A percentile compares a stretch with the other conserved stretches of the same genome.
phyloP scores from a whole-genome alignment of 2,888 invertebrate genomes.

The Zhuqinia jingwanae region DNA sequence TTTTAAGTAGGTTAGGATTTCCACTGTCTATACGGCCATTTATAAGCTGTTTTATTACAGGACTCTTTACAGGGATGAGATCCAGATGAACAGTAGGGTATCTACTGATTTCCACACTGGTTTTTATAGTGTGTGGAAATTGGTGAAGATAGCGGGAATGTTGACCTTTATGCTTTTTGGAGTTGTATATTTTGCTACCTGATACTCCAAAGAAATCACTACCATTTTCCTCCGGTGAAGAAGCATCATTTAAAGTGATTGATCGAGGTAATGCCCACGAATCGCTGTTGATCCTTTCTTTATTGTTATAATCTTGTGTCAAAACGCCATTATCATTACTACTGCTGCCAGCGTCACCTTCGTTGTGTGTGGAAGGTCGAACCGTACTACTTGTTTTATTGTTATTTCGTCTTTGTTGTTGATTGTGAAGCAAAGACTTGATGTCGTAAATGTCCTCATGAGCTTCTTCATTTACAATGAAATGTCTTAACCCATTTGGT shows the following conservation, averaged over 20 bases:
- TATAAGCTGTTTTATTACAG: constrained; percentile 67
- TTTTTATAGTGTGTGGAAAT: constrained; percentile 26
- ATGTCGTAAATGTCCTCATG: neutral
- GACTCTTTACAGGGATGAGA: constrained; percentile 69
- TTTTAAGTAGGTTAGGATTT: neutral
- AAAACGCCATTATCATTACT: neutral
- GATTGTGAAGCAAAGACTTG: neutral
- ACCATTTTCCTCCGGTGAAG: neutral
- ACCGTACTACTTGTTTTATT: neutral
- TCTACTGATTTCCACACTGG: constrained; percentile 30
- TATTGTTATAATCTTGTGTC: neutral
- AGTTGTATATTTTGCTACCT: constrained; percentile 63
- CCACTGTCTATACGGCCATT: constrained; percentile 19
- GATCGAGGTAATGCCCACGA: neutral
- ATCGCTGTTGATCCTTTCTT: constrained; percentile 5
- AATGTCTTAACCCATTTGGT: constrained; percentile 76
- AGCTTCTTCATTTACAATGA: constrained; percentile 67
- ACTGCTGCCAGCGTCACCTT: neutral
- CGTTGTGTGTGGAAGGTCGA: constrained; percentile 12
- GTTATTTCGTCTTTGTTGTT: constrained; percentile 17
- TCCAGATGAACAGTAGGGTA: constrained; percentile 39
- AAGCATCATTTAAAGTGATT: constrained; percentile 1
- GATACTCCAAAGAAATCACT: constrained; percentile 56
- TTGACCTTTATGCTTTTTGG: constrained; percentile 41
- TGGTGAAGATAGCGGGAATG: constrained; percentile 40